A percentile compares a stretch with the other conserved stretches of the same genome.
These are phyloP conservation scores for Remorina albescens DNA, from an alignment of 2,797 vertebrate genomes.

Conservation along the genomic window DNA sequence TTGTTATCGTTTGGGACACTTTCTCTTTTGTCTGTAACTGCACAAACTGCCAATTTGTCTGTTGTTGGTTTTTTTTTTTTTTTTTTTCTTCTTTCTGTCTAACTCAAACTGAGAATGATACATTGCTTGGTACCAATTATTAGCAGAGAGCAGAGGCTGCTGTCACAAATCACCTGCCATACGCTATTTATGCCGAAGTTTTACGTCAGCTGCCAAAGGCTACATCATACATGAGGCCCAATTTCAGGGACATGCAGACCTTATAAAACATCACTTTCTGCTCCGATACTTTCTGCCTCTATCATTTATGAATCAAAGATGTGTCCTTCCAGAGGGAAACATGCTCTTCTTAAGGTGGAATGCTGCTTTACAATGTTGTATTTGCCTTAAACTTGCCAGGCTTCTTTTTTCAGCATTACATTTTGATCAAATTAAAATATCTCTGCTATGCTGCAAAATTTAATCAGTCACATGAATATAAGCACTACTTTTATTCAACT, in stretches of 20 bases:
- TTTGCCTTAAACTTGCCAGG: constrained; percentile 1
- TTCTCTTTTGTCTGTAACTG: background rate
- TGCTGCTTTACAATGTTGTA: background rate
- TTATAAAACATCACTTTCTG: constrained; percentile 56
- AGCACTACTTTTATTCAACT: background rate
- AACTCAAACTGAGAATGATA: constrained; percentile 1
- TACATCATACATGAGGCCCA: constrained; percentile 42
- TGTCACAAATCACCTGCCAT: constrained; percentile 45
- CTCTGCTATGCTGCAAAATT: background rate
- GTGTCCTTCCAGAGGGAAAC: constrained; percentile 18
- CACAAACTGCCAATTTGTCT: background rate
- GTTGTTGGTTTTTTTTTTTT: too few species aligned
- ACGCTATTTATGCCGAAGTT: constrained; percentile 16
- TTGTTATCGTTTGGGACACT: background rate
- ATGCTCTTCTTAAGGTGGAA: constrained; percentile 29
- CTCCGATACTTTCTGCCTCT: constrained; percentile 32
- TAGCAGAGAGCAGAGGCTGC: background rate
- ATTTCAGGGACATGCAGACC: constrained; percentile 48
- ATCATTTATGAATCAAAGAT: constrained; percentile 70
- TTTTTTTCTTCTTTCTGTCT: background rate
- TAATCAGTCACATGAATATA: constrained; percentile 3
- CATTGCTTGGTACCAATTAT: background rate
- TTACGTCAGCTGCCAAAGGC: constrained; percentile 50
- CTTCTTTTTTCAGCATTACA: background rate
- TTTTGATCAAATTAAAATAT: background rate